Evolutionary conservation across 2,888 invertebrate species (phyloP).

Genomic region (Mamestra brassicae): DNA sequence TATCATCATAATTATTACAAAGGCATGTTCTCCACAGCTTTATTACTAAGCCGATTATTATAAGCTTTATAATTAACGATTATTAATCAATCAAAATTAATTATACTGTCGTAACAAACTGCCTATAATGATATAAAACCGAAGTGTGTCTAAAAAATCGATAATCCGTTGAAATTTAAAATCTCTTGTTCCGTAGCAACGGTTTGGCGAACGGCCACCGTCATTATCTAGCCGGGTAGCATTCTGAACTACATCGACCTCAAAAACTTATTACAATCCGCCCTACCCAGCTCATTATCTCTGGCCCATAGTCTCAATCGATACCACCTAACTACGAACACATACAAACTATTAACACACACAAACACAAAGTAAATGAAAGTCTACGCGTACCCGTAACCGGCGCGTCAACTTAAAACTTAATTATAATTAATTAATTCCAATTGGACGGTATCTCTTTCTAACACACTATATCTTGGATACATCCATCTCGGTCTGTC

Average conservation of each 20-base stretch:
- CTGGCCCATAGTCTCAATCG: slow-evolving; percentile 88
- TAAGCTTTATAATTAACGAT: slow-evolving; percentile 63
- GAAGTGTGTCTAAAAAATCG: slow-evolving; percentile 58
- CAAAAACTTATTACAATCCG: slow-evolving; percentile 88
- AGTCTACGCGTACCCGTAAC: slow-evolving; percentile 89
- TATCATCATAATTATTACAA: slow-evolving; percentile 55
- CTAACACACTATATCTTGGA: slow-evolving; percentile 85
- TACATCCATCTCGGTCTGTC: slow-evolving; percentile 82
- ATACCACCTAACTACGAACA: slow-evolving; percentile 84
- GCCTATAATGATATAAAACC: slow-evolving; percentile 63
- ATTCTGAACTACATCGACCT: slow-evolving; percentile 77
- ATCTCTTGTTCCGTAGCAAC: slow-evolving; percentile 43
- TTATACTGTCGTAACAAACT: slow-evolving; percentile 66
- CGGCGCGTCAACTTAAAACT: slow-evolving; percentile 94
- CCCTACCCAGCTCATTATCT: slow-evolving; percentile 89
- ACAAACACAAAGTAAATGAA: slow-evolving; percentile 84
- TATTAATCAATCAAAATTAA: slow-evolving; percentile 69
- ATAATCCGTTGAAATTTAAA: slow-evolving; percentile 64
- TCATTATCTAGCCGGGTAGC: slow-evolving; percentile 69
- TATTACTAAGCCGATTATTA: slow-evolving; percentile 61
- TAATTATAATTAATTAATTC: slow-evolving; percentile 96
- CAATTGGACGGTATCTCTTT: slow-evolving; percentile 91
- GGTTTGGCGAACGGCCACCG: slow-evolving; percentile 59
- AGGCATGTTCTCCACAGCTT: slow-evolving; percentile 48
- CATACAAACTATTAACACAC: slow-evolving; percentile 79